These are phyloP conservation scores for Saccostrea cuccullata DNA, from an alignment of 1,140 invertebrate genomes.

Conservation along the genomic window DNA sequence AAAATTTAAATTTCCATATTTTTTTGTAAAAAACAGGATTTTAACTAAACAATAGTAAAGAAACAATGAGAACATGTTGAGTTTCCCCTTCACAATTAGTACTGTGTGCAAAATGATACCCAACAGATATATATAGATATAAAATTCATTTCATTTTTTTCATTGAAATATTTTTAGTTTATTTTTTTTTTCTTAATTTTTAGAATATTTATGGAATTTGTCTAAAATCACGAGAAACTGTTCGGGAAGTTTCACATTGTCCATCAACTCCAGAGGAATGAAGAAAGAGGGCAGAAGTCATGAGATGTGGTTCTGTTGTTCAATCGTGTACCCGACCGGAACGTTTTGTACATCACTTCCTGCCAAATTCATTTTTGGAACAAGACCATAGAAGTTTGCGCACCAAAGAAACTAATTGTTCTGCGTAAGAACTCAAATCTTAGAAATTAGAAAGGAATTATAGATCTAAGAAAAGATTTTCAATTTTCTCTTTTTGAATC, in stretches of 20 bases:
- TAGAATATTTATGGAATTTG: conserved; percentile 7
- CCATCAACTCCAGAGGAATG: background rate
- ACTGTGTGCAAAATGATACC: too few relatives aligned
- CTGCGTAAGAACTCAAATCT: background rate
- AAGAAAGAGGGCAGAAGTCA: background rate
- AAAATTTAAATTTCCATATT: too few relatives aligned
- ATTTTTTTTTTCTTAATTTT: too few relatives aligned
- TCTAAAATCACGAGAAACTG: background rate
- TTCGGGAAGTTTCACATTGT: background rate
- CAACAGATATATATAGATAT: too few relatives aligned
- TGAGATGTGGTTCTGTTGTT: background rate
- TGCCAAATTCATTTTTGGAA: conserved; percentile 6
- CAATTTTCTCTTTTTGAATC: too few relatives aligned
- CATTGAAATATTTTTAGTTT: too few relatives aligned
- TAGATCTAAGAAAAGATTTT: too few relatives aligned
- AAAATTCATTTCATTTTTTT: too few relatives aligned
- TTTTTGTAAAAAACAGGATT: too few relatives aligned
- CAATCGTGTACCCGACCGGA: background rate
- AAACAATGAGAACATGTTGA: too few relatives aligned
- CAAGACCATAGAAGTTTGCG: background rate
- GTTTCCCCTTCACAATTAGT: too few relatives aligned
- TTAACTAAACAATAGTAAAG: too few relatives aligned
- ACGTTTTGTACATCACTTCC: background rate
- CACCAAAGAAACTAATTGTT: background rate
- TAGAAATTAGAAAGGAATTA: background rate